Evolutionary conservation across 2,113 vertebrate species (phyloP).

Genomic region (Lamprologus sp.): DNA sequence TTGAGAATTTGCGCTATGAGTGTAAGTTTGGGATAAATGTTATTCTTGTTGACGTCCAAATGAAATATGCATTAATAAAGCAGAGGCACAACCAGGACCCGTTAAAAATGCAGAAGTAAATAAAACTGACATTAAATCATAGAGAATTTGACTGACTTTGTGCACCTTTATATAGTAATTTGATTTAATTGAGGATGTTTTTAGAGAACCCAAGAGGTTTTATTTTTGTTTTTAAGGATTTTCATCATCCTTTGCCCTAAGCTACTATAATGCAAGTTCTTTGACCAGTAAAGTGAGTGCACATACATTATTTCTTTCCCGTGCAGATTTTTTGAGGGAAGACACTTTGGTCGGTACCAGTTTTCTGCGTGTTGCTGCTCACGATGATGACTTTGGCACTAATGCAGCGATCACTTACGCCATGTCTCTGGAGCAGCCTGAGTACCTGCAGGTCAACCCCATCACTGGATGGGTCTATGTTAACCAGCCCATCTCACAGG

Average conservation of each 20-base stretch:
- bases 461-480: slow-evolving; percentile 84
- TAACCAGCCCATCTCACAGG: slow-evolving; percentile 82
- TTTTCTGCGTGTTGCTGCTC: slow-evolving; percentile 81
- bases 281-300: background rate
- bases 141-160: rapidly evolving
- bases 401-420: slow-evolving; percentile 80
- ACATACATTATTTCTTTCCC: background rate
- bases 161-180: background rate
- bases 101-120: background rate
- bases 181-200: background rate
- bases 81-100: background rate
- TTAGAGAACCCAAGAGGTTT: background rate
- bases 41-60: background rate
- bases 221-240: background rate
- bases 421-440: slow-evolving; percentile 71
- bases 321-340: slow-evolving; percentile 80
- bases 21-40: slow-evolving; percentile 69
- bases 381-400: slow-evolving; percentile 80
- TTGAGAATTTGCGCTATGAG: slow-evolving; percentile 86
- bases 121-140: background rate
- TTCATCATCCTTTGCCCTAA: background rate
- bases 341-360: slow-evolving; percentile 83
- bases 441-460: slow-evolving; percentile 81
- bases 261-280: background rate
- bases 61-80: background rate